Conservation (phyloP, 2,797 vertebrate genomes). For the Oreortyx pictus region DNA sequence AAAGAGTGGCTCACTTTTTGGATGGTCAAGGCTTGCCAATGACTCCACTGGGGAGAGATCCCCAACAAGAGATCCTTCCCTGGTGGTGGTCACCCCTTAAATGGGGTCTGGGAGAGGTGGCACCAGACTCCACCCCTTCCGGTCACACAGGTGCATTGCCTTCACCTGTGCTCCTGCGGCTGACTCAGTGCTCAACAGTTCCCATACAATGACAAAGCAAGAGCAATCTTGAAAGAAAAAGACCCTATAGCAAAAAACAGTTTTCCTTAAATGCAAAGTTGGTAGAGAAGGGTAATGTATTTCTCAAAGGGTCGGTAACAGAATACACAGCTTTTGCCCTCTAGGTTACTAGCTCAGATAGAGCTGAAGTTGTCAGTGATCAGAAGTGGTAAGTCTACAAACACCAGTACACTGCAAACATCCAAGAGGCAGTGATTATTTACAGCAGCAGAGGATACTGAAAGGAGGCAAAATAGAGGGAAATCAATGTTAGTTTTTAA, state of each 20-base stretch:
- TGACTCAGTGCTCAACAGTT: too few relatives aligned
- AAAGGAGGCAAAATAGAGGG: background rate
- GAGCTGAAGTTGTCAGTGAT: background rate
- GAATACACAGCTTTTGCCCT: background rate
- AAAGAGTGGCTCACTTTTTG: too few relatives aligned
- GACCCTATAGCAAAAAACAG: background rate
- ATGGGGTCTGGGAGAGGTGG: too few relatives aligned
- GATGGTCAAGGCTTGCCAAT: too few relatives aligned
- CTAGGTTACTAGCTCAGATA: background rate
- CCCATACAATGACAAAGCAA: background rate
- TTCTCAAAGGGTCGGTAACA: background rate
- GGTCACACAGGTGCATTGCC: too few relatives aligned
- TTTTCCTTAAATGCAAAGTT: background rate
- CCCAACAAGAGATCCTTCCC: too few relatives aligned
- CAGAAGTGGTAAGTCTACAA: background rate
- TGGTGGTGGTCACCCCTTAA: too few relatives aligned
- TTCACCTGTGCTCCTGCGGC: too few relatives aligned
- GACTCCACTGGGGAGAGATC: too few relatives aligned
- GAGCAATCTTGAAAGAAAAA: background rate
- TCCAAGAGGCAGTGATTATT: background rate
- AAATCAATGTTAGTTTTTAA: constrained; percentile 28
- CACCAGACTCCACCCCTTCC: too few relatives aligned
- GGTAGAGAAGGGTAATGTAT: background rate
- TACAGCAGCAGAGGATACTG: background rate
- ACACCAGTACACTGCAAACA: background rate